These are phyloP conservation scores for Clarias gariepinus DNA, from an alignment of 2,113 vertebrate species.

Conservation along the genomic window DNA sequence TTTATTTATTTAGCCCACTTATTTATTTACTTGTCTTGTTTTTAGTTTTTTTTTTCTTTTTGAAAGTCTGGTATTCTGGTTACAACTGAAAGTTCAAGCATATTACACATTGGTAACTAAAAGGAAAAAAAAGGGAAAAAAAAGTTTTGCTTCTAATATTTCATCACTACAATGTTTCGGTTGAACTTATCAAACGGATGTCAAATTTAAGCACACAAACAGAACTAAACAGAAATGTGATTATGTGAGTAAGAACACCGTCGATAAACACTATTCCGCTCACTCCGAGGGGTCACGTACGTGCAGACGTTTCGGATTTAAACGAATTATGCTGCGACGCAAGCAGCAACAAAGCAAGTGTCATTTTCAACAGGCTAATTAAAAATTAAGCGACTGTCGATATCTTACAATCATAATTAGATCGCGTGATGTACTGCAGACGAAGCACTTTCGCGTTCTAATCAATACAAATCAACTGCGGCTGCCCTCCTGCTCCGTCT, in stretches of 20 bases:
- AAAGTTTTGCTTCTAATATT: not conserved
- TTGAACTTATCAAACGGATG: not conserved
- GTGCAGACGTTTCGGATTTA: not conserved
- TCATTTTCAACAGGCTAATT: slow-evolving; percentile 46
- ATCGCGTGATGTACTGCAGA: slow-evolving; percentile 49
- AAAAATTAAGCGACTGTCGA: slow-evolving; percentile 49
- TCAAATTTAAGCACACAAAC: not conserved
- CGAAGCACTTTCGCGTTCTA: slow-evolving; percentile 44
- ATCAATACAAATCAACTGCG: slow-evolving; percentile 51
- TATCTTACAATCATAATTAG: slow-evolving; percentile 50
- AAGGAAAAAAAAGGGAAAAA: not conserved
- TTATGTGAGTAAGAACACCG: not conserved
- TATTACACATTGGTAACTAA: too few species aligned
- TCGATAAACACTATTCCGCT: not conserved
- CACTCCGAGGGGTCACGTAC: not conserved
- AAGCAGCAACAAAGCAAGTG: slow-evolving; percentile 32
- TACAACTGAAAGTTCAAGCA: not conserved
- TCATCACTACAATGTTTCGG: not conserved
- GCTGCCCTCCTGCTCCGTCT: slow-evolving; percentile 30
- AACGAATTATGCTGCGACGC: slow-evolving; percentile 2
- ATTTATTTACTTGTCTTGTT: too few species aligned
- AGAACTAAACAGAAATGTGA: not conserved
- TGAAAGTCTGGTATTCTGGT: not conserved
- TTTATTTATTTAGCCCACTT: too few species aligned
- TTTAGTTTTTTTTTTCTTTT: too few species aligned